Conservation (phyloP, 2,113 vertebrate genomes). For the Phalacrocorax pelagicus region DNA sequence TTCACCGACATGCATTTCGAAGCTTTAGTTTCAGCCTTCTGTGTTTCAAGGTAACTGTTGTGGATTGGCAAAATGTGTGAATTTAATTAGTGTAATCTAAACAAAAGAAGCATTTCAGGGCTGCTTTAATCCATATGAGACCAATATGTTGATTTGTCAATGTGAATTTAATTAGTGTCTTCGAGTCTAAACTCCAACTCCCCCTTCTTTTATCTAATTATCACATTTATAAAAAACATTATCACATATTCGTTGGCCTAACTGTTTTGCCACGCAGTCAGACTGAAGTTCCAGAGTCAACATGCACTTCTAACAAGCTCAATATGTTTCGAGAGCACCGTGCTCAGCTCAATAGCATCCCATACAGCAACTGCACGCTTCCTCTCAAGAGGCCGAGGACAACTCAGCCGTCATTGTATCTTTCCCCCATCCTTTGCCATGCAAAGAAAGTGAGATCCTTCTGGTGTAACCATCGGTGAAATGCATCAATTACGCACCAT, state of each 20-base stretch:
- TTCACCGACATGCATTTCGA: background rate
- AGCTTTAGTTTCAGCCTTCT: conserved; percentile 35
- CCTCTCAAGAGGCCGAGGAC: background rate
- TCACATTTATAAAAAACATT: conserved; percentile 74
- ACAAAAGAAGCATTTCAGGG: conserved; percentile 68
- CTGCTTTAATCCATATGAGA: conserved; percentile 65
- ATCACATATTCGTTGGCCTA: conserved; percentile 63
- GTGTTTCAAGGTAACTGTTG: conserved; percentile 56
- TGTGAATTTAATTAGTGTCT: conserved; percentile 78
- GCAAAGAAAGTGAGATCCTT: conserved; percentile 21
- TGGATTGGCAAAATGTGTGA: conserved; percentile 62
- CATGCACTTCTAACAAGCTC: conserved; percentile 55
- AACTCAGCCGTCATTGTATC: background rate
- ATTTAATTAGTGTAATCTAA: conserved; percentile 73
- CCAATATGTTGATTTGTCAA: conserved; percentile 75
- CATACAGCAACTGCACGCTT: background rate
- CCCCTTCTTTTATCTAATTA: conserved; percentile 73
- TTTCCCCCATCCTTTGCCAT: background rate
- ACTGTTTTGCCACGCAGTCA: conserved; percentile 65
- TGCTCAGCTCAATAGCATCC: background rate
- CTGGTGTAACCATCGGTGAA: background rate
- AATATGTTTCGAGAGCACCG: conserved; percentile 23
- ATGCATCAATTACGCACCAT: background rate
- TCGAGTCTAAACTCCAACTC: conserved; percentile 54
- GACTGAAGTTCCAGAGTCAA: conserved; percentile 28